These are phyloP conservation scores for Noturus placidus DNA, from an alignment of 2,113 vertebrate species.

Conservation along the genomic window DNA sequence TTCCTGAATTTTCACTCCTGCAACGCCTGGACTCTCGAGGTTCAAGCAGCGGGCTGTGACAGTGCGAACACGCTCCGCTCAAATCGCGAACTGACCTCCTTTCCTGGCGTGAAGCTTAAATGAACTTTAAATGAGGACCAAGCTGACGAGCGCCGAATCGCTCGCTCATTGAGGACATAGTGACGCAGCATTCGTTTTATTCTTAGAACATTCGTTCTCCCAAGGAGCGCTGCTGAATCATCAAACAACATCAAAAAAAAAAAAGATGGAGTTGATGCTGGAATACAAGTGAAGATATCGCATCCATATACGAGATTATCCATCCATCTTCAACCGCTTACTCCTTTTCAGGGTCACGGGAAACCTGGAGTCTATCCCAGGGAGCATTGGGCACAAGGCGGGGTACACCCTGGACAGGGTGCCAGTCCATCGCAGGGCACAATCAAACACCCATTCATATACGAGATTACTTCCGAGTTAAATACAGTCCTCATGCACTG, in stretches of 20 bases:
- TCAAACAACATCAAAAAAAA: not conserved
- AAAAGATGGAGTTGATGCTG: not conserved
- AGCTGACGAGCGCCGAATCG: not conserved
- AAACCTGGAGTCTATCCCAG: too few relatives aligned
- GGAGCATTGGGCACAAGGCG: too few relatives aligned
- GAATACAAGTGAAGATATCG: not conserved
- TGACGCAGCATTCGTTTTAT: not conserved
- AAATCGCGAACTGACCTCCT: not conserved
- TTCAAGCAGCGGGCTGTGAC: not conserved
- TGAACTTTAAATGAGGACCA: not conserved
- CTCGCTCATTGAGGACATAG: not conserved
- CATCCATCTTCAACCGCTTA: too few relatives aligned
- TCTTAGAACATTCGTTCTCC: not conserved
- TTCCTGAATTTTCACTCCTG: not conserved
- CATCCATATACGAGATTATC: not conserved
- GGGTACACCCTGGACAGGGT: too few relatives aligned
- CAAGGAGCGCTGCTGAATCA: not conserved
- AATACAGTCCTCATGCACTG: not conserved
- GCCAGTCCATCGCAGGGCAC: too few relatives aligned
- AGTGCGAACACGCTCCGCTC: not conserved
- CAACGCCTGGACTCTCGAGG: not conserved
- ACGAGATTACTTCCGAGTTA: not conserved
- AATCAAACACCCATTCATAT: not conserved
- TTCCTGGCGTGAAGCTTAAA: not conserved
- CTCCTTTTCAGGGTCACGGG: too few relatives aligned